Base-by-base conservation (phyloP, 2,113 vertebrate species). In the Trochalopteron elliotii region DNA sequence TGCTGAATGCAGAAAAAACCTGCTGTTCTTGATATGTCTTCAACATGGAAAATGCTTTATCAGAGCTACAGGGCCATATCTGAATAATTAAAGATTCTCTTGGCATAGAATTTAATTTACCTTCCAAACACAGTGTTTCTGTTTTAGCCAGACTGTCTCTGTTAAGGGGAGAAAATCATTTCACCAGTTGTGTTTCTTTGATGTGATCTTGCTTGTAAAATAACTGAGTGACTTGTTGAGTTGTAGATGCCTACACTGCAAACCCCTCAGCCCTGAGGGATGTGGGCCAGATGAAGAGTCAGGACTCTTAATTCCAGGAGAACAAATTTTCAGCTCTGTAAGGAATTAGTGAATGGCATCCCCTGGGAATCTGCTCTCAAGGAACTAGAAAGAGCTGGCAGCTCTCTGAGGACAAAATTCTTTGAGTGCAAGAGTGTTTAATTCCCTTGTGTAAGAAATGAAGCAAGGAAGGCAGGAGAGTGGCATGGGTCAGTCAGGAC, bases 31-130 rank as follows among this genome's bases (percentile, higher is more conserved):
- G 53, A 12, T 68, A 35, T 17, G 19, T 50, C 18, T 33, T 78
- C 42, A 78, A 11, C 45, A 37, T 31, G 21, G 17, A 7, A 72
- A 72, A 64, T 21, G n/a, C 22, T 88, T 63, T 89, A 33, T 72
- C 45, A 72, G 42, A 92, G 45, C 50, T 81, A n/a, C 13, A 52
- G 42, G 42, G 40, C 42, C 12, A 16, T 49, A 37, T 68, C 80
- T 90, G 50, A 83, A 76, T 76, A 88, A 96, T 68, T 88, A 61
- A 92, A 80, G 5, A 72, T 83, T 80, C 44, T n/a, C 13, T 72
- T 80, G 55, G 49, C 40, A 37, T 4, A 65, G 50, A 80, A 69
- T 86, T 45, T 53, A 45, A 74, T 74, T 89, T 76, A 57, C 37
- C 45, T 88, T 69, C 45, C 59, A 89, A 82, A 87, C 30, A 25